Percentiles rank a stretch among this genome's conserved stretches.
Conservation (phyloP, 2,888 invertebrate genomes). For the Leuctra nigra region DNA sequence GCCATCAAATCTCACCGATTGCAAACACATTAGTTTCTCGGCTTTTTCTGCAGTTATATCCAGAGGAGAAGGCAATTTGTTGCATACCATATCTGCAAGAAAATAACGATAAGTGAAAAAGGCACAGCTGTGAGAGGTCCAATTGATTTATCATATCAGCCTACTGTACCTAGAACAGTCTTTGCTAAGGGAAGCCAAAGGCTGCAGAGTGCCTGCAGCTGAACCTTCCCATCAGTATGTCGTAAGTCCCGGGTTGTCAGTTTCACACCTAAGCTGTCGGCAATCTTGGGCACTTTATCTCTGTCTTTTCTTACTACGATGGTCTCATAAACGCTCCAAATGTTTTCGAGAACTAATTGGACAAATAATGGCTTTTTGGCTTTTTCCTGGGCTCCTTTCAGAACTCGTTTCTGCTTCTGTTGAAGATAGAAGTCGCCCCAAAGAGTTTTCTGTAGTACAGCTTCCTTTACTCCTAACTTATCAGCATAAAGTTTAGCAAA, state of each 20-base stretch:
- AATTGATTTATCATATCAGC: too few relatives aligned
- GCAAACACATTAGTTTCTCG: constrained; percentile 73
- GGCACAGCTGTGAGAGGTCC: too few relatives aligned
- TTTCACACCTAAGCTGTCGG: constrained; percentile 70
- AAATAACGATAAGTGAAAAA: not conserved
- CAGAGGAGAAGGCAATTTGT: constrained; percentile 75
- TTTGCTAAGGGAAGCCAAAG: constrained; percentile 86
- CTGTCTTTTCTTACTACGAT: constrained; percentile 68
- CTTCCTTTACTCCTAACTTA: constrained; percentile 67
- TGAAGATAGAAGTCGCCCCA: constrained; percentile 95
- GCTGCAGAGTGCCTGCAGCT: constrained; percentile 73
- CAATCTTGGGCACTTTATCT: constrained; percentile 61
- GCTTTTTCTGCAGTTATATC: constrained; percentile 68
- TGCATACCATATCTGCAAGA: constrained; percentile 60
- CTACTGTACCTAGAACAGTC: constrained; percentile 65
- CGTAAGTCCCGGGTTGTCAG: constrained; percentile 68
- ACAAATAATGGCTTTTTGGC: constrained; percentile 91
- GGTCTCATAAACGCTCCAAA: constrained; percentile 82
- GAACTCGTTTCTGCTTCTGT: constrained; percentile 71
- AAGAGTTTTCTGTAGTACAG: constrained; percentile 67
- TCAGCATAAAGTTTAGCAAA: constrained; percentile 73
- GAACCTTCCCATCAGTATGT: constrained; percentile 67
- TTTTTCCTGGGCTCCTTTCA: constrained; percentile 84
- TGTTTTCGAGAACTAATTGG: constrained; percentile 82
- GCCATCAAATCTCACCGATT: constrained; percentile 57